Conservation (phyloP, 2,888 invertebrate species). For the Noctua fimbriata region DNA sequence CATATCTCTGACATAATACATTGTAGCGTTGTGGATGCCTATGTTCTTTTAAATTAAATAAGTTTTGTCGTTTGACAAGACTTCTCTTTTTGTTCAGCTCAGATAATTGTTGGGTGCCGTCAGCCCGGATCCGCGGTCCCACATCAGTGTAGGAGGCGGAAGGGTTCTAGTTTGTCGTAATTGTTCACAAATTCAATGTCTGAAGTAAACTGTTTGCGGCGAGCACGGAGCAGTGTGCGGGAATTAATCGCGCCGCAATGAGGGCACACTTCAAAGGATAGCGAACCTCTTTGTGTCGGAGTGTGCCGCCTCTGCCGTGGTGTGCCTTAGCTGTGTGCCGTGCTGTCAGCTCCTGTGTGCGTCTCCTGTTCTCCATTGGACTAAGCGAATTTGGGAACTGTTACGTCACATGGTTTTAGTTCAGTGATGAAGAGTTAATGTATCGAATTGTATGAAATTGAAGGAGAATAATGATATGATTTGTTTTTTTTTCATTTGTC, state of each 20-base stretch:
- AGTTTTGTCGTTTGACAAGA: neutral
- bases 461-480: neutral
- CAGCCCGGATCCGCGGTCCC: neutral
- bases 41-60: neutral
- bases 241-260: constrained; percentile 49
- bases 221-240: constrained; percentile 27
- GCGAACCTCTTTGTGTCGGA: constrained; percentile 27
- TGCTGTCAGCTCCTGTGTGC: neutral
- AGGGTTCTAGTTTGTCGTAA: constrained; percentile 23
- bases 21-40: neutral
- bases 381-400: neutral
- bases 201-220: constrained; percentile 49
- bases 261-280: constrained; percentile 50
- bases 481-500: neutral
- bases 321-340: neutral
- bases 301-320: neutral
- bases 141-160: neutral
- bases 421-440: neutral
- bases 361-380: neutral
- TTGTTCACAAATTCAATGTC: constrained; percentile 54
- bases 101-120: too few species aligned
- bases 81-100: neutral
- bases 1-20: neutral
- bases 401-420: neutral
- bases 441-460: neutral